Evolutionary conservation across 1,140 invertebrate genomes (phyloP).

Genomic region (Olivierus martensii): DNA sequence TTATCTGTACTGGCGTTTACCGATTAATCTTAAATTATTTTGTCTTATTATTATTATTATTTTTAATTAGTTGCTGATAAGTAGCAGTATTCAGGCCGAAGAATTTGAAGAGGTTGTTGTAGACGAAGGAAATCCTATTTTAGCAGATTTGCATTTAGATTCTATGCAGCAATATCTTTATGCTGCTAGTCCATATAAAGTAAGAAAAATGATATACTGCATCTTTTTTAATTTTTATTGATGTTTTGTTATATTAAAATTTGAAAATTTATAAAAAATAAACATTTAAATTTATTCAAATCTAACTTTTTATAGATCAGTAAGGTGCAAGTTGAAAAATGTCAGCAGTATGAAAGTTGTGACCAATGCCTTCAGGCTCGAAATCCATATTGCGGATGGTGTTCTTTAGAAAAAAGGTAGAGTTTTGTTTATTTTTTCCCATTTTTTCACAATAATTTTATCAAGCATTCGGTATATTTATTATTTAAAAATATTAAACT

Average conservation of each 20-base stretch:
- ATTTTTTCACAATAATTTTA: background rate
- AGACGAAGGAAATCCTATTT: conserved; percentile 52
- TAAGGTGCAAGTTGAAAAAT: conserved; percentile 15
- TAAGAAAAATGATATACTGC: too few relatives aligned
- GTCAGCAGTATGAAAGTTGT: conserved; percentile 12
- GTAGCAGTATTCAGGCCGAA: conserved; percentile 42
- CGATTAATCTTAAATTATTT: conserved; percentile 8
- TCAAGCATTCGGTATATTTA: too few relatives aligned
- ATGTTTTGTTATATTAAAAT: too few relatives aligned
- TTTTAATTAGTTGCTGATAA: conserved; percentile 45
- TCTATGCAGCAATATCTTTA: conserved; percentile 57
- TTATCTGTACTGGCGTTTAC: background rate
- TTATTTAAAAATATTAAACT: too few relatives aligned
- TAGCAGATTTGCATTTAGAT: conserved; percentile 69
- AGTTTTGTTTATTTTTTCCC: background rate
- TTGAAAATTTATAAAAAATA: background rate
- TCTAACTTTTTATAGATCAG: background rate
- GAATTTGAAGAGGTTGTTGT: conserved; percentile 63
- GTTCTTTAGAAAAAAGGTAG: conserved; percentile 83
- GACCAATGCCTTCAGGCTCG: conserved; percentile 74
- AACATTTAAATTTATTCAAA: background rate
- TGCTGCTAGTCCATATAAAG: conserved; percentile 51
- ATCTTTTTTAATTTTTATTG: too few relatives aligned
- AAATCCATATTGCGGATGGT: conserved; percentile 98
- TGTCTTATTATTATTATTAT: conserved; percentile 14